phyloP scores from a whole-genome alignment of 2,797 vertebrate species.

The Phalloptychus januarius region DNA sequence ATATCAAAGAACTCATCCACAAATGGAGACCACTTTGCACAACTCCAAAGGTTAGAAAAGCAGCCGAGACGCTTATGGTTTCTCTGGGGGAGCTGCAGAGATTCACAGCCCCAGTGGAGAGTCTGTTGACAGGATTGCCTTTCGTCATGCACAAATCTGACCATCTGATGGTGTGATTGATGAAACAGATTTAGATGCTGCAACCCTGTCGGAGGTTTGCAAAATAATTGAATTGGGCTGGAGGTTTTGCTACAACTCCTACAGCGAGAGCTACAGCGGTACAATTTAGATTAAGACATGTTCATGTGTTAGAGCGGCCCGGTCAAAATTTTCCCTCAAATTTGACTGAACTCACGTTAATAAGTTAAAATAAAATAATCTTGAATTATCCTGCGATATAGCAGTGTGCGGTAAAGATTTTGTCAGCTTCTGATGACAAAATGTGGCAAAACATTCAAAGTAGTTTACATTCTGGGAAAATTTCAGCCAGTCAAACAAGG shows the following conservation, averaged over 20 bases:
- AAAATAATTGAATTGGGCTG: neutral
- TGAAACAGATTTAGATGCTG: neutral
- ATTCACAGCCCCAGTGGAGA: neutral
- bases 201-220: neutral
- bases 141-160: neutral
- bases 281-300: neutral
- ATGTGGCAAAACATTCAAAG: neutral
- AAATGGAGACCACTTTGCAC: neutral
- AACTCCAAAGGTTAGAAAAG: neutral
- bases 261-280: neutral
- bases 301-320: neutral
- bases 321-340: neutral
- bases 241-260: neutral
- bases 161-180: neutral
- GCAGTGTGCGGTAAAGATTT: conserved; percentile 3
- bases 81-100: neutral
- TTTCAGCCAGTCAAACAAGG: conserved; percentile 66
- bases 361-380: neutral
- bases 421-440: conserved; percentile 12
- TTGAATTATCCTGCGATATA: neutral
- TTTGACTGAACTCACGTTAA: neutral
- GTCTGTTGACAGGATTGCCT: neutral
- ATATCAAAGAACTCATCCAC: neutral
- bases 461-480: conserved; percentile 13
- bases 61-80: neutral